Evolutionary conservation across 2,113 vertebrate genomes (phyloP).

Genomic region (Chunga burmeisteri): DNA sequence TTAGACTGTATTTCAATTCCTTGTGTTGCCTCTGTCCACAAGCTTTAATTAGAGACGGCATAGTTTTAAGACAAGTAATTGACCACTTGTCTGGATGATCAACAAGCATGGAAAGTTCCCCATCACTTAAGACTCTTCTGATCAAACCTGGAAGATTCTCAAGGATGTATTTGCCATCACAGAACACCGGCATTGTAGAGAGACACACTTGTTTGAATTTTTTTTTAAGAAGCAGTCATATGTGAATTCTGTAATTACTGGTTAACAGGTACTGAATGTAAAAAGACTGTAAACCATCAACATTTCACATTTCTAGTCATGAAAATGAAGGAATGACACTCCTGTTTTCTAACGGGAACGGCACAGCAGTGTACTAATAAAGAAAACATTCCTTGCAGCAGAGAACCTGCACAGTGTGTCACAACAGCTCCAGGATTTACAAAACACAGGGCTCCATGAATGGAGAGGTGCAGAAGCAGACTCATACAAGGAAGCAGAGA

Average conservation of each 20-base stretch:
- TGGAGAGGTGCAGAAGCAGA: rapidly evolving
- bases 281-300: neutral
- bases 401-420: neutral
- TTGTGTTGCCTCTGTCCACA: neutral
- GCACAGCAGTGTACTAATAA: neutral
- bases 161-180: neutral
- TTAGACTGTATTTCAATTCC: neutral
- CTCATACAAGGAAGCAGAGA: neutral
- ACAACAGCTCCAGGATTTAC: neutral
- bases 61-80: neutral
- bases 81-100: neutral
- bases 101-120: neutral
- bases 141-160: neutral
- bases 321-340: neutral
- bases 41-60: neutral
- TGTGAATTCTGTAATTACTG: neutral
- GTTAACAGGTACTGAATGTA: neutral
- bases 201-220: too few relatives aligned
- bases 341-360: too few relatives aligned
- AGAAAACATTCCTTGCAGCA: neutral
- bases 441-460: neutral
- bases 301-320: neutral
- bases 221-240: neutral
- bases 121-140: neutral
- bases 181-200: neutral